Evolutionary conservation across 2,888 invertebrate species (phyloP), one percentile per base, ranked within the genome.

Genomic region (Rugalucina vietnamica): DNA sequence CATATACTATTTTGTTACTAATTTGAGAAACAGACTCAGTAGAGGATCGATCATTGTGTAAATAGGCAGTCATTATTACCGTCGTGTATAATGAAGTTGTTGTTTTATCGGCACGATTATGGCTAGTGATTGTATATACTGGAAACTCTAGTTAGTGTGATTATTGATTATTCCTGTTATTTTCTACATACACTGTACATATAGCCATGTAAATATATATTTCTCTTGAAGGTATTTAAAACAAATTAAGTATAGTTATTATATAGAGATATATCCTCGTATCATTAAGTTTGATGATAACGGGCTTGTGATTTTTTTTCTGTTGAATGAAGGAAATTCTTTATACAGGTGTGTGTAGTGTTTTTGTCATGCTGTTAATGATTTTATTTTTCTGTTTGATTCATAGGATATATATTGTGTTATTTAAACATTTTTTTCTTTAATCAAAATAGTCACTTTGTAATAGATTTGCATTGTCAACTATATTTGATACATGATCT

Each of bases 361-460:
- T 65, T 65, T 60, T 54, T 43, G 54, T 54, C 54, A 18, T 69
- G 27, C 77, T 71, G 49, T 49, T 71, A 76, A 60, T 78, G 37
- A 34, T 71, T 69, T 78, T 74, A 24, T 57, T n/a, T 34, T 37
- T 34, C 18, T 76, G 78, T 78, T 65, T 65, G 65, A 65, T 65
- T 65, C 81, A 83, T 83, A 79, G 79, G 71, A 82, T 82, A 84
- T 87, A 84, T 87, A 83, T 85, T 83, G 81, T 87, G 82, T 87
- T 87, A 87, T 87, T 87, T 87, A 87, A 84, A 80, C 81, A 81
- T 65, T 73, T 77, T 83, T 86, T 77, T 82, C 80, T 84, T 87
- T 84, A 87, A 87, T 87, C 87, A 87, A 87, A 87, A 84, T 81
- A 79, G 78, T 78, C 65, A 37, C 71, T 71, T 37, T 71, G 60